Evolutionary conservation across 2,113 vertebrate species (phyloP), one percentile per base, ranked within the genome.

Genomic region (Odocoileus hemionus): DNA sequence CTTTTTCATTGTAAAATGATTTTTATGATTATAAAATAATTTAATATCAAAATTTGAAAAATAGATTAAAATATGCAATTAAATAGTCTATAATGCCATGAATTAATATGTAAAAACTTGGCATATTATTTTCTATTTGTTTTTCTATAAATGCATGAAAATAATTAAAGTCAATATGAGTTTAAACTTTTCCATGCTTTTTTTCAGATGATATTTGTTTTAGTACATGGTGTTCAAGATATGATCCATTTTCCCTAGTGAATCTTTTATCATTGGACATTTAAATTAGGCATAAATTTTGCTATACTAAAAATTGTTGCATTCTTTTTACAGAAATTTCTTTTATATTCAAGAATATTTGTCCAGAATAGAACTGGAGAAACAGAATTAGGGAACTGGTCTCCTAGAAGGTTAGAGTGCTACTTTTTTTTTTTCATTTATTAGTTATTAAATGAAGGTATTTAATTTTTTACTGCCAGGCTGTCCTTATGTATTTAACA

Each of bases 201-300:
- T 92, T 96, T 92, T 91, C 15, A 57, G 92, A 64, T 3, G 94
- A 3, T 78, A 74, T 84, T 92, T 94, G 30, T 67, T 91, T 90
- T 47, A 47, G 21, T 90, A 10, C 10, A 80, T 60, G 11, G 45
- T 80, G 11, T 28, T 76, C 74, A 95, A 47, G 43, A 54, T 33
- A 26, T 54, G 19, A 47, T 79, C 47, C 55, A 76, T 88, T 79
- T 79, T 70, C 28, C 28, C n/a, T 74, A 86, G 61, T 10, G 33
- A 67, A 78, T 89, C 36, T 95, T 33, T 97, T 95, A 78, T 45
- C 50, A 11, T 70, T 79, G 76, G 11, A 84, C 4, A 39, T 79
- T 80, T 90, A 33, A 70, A 25, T 36, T 50, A 82, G 80, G 54
- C 54, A 70, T 84, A 74, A 79, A 86, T 80, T 96, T 89, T 92